Conservation (phyloP, 2,888 invertebrate genomes). For the Ditula angustiorana region DNA sequence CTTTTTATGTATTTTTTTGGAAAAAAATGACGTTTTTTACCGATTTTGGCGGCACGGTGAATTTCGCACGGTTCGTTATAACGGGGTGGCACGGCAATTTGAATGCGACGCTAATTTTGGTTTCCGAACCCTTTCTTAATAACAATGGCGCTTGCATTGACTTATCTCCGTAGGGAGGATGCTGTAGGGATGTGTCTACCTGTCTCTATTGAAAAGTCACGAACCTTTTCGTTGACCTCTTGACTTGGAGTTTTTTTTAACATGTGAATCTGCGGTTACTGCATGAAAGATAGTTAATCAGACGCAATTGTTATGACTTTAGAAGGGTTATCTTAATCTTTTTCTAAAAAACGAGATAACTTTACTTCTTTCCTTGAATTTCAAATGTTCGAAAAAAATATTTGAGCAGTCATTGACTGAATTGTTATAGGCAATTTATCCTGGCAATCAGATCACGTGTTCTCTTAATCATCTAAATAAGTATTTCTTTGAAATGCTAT, state of each 20-base stretch:
- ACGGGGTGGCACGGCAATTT: conserved; percentile 70
- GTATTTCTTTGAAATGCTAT: not conserved
- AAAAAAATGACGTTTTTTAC: conserved; percentile 53
- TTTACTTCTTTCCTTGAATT: conserved; percentile 1
- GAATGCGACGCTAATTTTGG: conserved; percentile 80
- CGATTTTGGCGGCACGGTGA: conserved; percentile 49
- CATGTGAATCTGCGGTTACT: conserved; percentile 57
- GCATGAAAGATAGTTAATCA: conserved; percentile 62
- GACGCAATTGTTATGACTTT: conserved; percentile 48
- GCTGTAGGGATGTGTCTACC: conserved; percentile 57
- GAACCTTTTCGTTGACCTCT: conserved; percentile 74
- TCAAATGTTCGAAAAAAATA: not conserved
- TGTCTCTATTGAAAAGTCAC: conserved; percentile 65
- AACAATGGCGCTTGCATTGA: conserved; percentile 60
- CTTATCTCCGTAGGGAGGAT: conserved; percentile 65
- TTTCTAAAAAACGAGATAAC: conserved; percentile 1
- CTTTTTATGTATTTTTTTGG: conserved; percentile 52
- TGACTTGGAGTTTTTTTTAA: conserved; percentile 64
- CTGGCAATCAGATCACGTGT: not conserved
- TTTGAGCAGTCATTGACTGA: not conserved
- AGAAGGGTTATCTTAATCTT: conserved; percentile 38
- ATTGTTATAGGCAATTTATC: not conserved
- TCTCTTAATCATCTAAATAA: not conserved
- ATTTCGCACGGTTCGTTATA: conserved; percentile 83
- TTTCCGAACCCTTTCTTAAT: conserved; percentile 68